Evolutionary conservation across 2,113 vertebrate genomes (phyloP).

Genomic region (Takifugu bimaculatus): DNA sequence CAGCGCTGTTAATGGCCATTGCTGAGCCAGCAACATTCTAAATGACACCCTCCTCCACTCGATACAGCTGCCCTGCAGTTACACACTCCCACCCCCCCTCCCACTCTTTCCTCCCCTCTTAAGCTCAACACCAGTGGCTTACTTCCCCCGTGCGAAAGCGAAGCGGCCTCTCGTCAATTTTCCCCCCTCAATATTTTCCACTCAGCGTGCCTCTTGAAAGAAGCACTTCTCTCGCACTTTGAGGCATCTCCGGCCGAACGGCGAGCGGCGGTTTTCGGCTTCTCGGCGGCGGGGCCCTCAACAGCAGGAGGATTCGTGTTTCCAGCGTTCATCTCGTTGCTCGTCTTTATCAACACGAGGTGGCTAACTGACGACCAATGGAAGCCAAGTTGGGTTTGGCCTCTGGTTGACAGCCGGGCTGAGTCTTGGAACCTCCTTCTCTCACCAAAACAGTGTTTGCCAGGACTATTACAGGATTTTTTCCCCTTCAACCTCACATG

Average conservation of each 20-base stretch:
- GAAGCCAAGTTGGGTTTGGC: slow-evolving; percentile 58
- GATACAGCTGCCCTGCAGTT: slow-evolving; percentile 65
- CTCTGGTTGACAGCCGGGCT: slow-evolving; percentile 49
- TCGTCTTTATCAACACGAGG: slow-evolving; percentile 22
- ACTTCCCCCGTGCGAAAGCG: slow-evolving; percentile 20
- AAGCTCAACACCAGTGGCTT: slow-evolving; percentile 22
- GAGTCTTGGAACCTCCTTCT: slow-evolving; percentile 39
- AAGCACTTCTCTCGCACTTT: slow-evolving; percentile 16
- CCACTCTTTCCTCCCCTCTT: slow-evolving; percentile 18
- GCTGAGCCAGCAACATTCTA: slow-evolving; percentile 74
- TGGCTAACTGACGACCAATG: slow-evolving; percentile 16
- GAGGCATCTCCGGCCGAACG: slow-evolving; percentile 43
- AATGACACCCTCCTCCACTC: slow-evolving; percentile 71
- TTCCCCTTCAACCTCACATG: no score
- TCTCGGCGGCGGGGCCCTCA: slow-evolving; percentile 32
- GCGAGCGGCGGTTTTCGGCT: background rate
- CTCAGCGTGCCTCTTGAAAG: slow-evolving; percentile 42
- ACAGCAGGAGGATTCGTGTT: slow-evolving; percentile 26
- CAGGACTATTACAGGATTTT: background rate
- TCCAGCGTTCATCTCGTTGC: slow-evolving; percentile 49
- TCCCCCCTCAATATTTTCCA: slow-evolving; percentile 36
- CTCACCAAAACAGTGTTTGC: slow-evolving; percentile 15
- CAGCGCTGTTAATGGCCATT: slow-evolving; percentile 68
- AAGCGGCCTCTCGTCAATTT: slow-evolving; percentile 46
- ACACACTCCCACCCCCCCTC: slow-evolving; percentile 30